Conservation (phyloP, 2,797 vertebrate genomes). For the Peromyscus melanophrys region DNA sequence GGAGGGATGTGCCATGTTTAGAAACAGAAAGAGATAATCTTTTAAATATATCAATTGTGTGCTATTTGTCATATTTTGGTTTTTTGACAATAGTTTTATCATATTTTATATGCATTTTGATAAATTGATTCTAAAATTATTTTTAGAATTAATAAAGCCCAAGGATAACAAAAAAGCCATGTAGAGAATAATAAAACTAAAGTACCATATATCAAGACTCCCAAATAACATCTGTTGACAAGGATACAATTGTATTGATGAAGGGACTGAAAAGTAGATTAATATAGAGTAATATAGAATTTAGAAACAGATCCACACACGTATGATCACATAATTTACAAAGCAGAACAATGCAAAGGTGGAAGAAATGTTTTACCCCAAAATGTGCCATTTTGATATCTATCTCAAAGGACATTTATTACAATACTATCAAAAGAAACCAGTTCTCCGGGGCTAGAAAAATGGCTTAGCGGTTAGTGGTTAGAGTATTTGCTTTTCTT, state of each 20-base stretch:
- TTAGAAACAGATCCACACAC: not conserved
- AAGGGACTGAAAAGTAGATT: not conserved
- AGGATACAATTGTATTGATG: not conserved
- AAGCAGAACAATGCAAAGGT: not conserved
- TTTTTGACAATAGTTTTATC: not conserved
- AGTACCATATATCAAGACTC: not conserved
- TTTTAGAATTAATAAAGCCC: not conserved
- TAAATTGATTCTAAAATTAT: slow-evolving; percentile 29
- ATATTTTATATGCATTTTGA: slow-evolving; percentile 3
- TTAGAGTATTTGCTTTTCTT: not conserved
- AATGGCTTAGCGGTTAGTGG: not conserved
- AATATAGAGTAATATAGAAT: slow-evolving; percentile 10
- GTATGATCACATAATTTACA: not conserved
- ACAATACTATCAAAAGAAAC: not conserved
- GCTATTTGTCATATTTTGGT: not conserved
- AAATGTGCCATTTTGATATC: slow-evolving; percentile 17
- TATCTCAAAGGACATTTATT: not conserved
- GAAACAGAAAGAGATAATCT: not conserved
- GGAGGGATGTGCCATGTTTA: not conserved
- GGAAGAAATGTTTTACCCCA: not conserved
- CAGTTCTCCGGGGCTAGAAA: not conserved
- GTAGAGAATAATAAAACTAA: not conserved
- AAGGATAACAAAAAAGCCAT: not conserved
- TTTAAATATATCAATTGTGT: not conserved
- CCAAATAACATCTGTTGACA: not conserved